phyloP scores from a whole-genome alignment of 2,888 invertebrate species.

The Sialis lutaria region DNA sequence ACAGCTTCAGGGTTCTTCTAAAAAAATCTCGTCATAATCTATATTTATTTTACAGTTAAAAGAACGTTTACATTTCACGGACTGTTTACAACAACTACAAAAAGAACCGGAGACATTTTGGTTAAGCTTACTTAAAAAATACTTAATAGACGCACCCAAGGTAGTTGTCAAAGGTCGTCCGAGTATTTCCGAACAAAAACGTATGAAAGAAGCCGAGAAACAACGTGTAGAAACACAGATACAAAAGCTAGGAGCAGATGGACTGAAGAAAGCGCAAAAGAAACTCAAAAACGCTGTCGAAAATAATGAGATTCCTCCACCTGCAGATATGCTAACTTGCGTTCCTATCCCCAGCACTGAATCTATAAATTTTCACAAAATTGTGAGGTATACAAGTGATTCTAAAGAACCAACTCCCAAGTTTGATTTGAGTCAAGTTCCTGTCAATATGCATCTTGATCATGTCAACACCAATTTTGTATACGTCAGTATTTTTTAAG shows the following conservation, averaged over 20 bases:
- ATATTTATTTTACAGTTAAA: slow-evolving; percentile 33
- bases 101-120: slow-evolving; percentile 49
- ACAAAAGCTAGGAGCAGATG: slow-evolving; percentile 42
- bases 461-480: slow-evolving; percentile 70
- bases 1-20: too few species aligned
- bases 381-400: slow-evolving; percentile 25
- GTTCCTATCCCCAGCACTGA: slow-evolving; percentile 61
- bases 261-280: slow-evolving; percentile 43
- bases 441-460: slow-evolving; percentile 61
- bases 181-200: slow-evolving; percentile 40
- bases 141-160: slow-evolving; percentile 43
- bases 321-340: slow-evolving; percentile 48
- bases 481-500: slow-evolving; percentile 45
- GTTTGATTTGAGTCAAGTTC: slow-evolving; percentile 43
- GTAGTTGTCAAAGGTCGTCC: slow-evolving; percentile 48
- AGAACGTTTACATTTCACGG: slow-evolving; percentile 48
- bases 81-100: slow-evolving; percentile 38
- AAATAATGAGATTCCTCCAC: slow-evolving; percentile 60
- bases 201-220: slow-evolving; percentile 56
- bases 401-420: slow-evolving; percentile 28
- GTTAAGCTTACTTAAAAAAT: slow-evolving; percentile 47
- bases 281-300: slow-evolving; percentile 49
- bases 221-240: slow-evolving; percentile 49
- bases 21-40: neutral
- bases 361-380: slow-evolving; percentile 49